phyloP scores from a whole-genome alignment of 2,797 vertebrate genomes.

The Hippoglossus hippoglossus region DNA sequence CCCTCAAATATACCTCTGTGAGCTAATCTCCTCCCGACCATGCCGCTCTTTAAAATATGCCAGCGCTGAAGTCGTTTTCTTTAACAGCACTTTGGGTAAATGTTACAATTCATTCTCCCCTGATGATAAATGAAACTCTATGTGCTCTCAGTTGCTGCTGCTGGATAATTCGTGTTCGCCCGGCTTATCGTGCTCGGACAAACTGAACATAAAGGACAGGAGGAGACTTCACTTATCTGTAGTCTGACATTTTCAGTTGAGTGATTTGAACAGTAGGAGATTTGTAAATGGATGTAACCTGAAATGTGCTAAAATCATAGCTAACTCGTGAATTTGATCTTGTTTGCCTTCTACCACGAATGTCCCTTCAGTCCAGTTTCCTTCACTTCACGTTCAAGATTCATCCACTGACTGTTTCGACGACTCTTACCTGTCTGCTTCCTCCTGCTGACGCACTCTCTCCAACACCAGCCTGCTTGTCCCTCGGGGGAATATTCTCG shows the following conservation, averaged over 20 bases:
- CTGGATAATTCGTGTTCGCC: not conserved
- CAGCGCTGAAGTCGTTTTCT: constrained; percentile 20
- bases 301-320: not conserved
- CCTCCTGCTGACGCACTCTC: constrained; percentile 6
- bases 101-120: constrained; percentile 14
- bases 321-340: too few relatives aligned
- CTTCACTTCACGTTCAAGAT: constrained; percentile 1
- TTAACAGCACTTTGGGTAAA: constrained; percentile 21
- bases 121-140: constrained; percentile 15
- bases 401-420: not conserved
- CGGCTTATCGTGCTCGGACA: not conserved
- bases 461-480: constrained; percentile 7
- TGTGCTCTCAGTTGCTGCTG: constrained; percentile 3
- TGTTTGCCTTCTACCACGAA: not conserved
- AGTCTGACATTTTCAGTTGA: not conserved
- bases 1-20: constrained; percentile 56
- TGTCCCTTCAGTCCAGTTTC: not conserved
- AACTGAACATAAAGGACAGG: not conserved
- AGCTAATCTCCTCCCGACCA: constrained; percentile 54
- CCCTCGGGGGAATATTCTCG: constrained; percentile 21
- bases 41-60: constrained; percentile 14
- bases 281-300: not conserved
- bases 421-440: not conserved
- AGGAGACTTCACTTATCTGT: not conserved
- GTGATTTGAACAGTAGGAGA: not conserved